These are phyloP conservation scores for Hylia prasina DNA, from an alignment of 2,113 vertebrate genomes.

Conservation along the genomic window DNA sequence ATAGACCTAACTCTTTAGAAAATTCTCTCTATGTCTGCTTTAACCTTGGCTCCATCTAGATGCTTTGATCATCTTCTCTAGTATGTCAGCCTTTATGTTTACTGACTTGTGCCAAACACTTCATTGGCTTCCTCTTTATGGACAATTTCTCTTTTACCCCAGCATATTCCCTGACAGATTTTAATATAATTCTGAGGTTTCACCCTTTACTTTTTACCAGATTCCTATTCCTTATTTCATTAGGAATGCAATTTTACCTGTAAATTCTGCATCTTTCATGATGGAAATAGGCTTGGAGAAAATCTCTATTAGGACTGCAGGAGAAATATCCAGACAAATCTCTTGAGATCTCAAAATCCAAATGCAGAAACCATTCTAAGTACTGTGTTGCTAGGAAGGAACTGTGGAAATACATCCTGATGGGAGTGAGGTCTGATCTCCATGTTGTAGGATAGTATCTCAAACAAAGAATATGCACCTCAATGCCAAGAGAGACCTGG, in stretches of 20 bases:
- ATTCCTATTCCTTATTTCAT: background rate
- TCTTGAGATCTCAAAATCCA: background rate
- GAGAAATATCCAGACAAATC: background rate
- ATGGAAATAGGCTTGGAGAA: background rate
- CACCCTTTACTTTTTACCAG: background rate
- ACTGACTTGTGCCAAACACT: background rate
- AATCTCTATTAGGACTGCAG: background rate
- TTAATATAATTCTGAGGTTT: background rate
- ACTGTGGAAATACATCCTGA: background rate
- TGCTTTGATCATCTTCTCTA: background rate
- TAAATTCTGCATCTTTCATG: background rate
- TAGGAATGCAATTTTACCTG: background rate
- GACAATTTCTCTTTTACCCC: background rate
- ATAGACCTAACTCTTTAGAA: background rate
- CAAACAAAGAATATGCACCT: background rate
- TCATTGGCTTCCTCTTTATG: background rate
- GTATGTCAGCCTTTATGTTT: background rate
- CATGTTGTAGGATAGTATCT: background rate
- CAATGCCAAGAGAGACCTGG: background rate
- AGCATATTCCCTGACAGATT: background rate
- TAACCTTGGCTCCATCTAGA: background rate
- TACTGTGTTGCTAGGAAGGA: background rate
- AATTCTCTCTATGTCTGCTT: conserved; percentile 12
- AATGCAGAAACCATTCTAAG: background rate
- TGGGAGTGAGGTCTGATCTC: background rate